Conservation (phyloP, 2,888 invertebrate genomes). For the Sceliomorpha sp. region DNA sequence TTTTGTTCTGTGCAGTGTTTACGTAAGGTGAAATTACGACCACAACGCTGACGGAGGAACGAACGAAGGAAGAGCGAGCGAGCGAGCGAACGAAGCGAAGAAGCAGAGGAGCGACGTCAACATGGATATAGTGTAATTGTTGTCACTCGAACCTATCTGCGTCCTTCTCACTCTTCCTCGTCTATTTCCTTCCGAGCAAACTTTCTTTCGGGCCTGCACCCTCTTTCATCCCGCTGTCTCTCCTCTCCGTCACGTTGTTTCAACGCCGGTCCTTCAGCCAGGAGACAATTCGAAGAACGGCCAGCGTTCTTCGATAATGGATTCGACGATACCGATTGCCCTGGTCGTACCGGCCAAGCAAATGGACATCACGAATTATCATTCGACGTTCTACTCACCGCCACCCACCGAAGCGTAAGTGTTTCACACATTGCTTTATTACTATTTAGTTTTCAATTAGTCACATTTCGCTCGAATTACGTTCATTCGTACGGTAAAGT, state of each 20-base stretch:
- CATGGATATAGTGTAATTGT: conserved; percentile 53
- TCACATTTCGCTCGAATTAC: too few species aligned
- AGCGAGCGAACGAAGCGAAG: neutral
- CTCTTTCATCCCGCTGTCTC: conserved; percentile 6
- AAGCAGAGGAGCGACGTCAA: conserved; percentile 6
- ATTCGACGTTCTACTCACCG: conserved; percentile 77
- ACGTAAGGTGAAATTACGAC: conserved; percentile 33
- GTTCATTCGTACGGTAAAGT: too few species aligned
- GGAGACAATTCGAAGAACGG: too few species aligned
- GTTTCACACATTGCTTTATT: conserved; percentile 8
- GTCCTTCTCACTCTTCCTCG: neutral
- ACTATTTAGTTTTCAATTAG: too few species aligned
- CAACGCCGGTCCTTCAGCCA: too few species aligned
- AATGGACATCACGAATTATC: conserved; percentile 72
- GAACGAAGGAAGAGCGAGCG: too few species aligned
- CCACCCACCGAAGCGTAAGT: conserved; percentile 79
- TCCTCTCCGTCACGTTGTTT: too few species aligned
- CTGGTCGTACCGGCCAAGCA: conserved; percentile 70
- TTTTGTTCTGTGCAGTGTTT: conserved; percentile 53
- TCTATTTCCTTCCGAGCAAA: conserved; percentile 5
- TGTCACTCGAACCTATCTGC: neutral
- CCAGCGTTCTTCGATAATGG: conserved; percentile 69
- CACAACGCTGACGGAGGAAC: too few species aligned
- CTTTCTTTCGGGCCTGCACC: too few species aligned
- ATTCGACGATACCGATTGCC: conserved; percentile 67